These are phyloP conservation scores for Tetramorium parvispinum DNA, from an alignment of 1,140 invertebrate species.

Conservation along the genomic window DNA sequence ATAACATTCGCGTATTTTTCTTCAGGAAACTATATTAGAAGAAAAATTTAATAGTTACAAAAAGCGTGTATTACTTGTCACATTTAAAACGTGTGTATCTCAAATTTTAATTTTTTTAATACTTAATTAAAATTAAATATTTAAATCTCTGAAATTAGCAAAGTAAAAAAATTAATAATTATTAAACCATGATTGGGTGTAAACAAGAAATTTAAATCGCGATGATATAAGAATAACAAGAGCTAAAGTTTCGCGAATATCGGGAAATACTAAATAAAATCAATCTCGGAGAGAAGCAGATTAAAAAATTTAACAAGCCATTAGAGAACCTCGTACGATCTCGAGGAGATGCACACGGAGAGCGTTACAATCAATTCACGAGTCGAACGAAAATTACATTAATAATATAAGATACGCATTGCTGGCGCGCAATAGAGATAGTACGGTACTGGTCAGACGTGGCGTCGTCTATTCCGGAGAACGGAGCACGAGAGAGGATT, in stretches of 20 bases:
- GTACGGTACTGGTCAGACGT: conserved; percentile 16
- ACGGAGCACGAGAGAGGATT: conserved; percentile 26
- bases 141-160: neutral
- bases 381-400: conserved; percentile 38
- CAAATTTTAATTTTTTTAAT: neutral
- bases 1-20: conserved; percentile 1
- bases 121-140: neutral
- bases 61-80: neutral
- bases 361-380: conserved; percentile 9
- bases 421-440: conserved; percentile 7
- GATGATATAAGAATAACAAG: neutral
- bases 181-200: neutral
- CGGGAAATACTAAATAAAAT: neutral
- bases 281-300: neutral
- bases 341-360: neutral
- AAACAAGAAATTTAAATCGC: neutral
- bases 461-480: neutral
- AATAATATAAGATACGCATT: conserved; percentile 50
- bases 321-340: conserved; percentile 9
- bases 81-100: neutral
- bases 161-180: neutral
- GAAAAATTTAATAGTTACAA: neutral
- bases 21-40: neutral
- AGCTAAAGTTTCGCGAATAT: neutral
- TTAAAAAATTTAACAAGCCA: conserved; percentile 13